phyloP scores from a whole-genome alignment of 1,140 invertebrate genomes.

The Heliconius hermathena region DNA sequence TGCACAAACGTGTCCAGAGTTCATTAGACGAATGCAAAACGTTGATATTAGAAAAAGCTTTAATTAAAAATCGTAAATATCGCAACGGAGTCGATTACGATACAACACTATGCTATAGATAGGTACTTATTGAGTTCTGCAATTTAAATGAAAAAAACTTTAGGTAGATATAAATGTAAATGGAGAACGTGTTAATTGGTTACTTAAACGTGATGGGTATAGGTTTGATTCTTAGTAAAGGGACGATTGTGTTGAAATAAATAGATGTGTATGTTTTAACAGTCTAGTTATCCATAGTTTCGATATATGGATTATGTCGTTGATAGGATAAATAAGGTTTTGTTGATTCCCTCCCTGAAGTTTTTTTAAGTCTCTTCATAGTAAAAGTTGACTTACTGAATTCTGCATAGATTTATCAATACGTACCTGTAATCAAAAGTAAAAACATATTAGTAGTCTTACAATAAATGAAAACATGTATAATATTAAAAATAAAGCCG shows the following conservation, averaged over 20 bases:
- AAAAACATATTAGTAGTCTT: background rate
- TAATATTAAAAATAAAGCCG: no score
- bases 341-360: no score
- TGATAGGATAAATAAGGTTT: no score
- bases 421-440: slow-evolving; percentile 5
- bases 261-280: no score
- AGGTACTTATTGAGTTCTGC: slow-evolving; percentile 8
- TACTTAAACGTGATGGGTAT: background rate
- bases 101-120: slow-evolving; percentile 24
- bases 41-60: slow-evolving; percentile 10
- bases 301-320: no score
- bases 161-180: background rate
- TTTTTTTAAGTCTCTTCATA: no score
- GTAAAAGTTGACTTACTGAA: background rate
- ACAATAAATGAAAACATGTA: background rate
- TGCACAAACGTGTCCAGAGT: slow-evolving; percentile 15
- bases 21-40: slow-evolving; percentile 14
- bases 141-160: slow-evolving; percentile 5
- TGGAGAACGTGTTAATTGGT: background rate
- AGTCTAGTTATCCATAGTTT: no score
- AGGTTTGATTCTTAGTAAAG: background rate
- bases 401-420: background rate
- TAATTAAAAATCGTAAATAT: slow-evolving; percentile 27
- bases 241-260: background rate
- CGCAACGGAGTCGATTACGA: slow-evolving; percentile 13